Evolutionary conservation across 2,888 invertebrate genomes (phyloP).

Genomic region (Pseudococcus jackbeardsleyi): DNA sequence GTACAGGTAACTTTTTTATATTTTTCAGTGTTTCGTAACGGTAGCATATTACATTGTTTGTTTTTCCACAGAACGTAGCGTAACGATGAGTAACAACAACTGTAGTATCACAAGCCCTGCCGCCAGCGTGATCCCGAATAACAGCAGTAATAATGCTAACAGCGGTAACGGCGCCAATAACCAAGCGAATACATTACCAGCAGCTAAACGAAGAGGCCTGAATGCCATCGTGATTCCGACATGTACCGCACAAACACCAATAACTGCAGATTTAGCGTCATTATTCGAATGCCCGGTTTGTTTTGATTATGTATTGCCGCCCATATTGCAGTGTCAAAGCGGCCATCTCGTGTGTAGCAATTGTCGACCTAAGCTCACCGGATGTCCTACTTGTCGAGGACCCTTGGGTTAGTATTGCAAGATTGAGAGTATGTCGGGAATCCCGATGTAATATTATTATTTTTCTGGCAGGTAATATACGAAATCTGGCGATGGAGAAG

Average conservation of each 20-base stretch:
- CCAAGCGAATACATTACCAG: slow-evolving; percentile 57
- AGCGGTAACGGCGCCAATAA: slow-evolving; percentile 54
- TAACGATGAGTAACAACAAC: slow-evolving; percentile 24
- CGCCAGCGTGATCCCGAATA: slow-evolving; percentile 23
- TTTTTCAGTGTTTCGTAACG: background rate
- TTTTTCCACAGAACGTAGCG: too few relatives aligned
- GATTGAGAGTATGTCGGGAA: background rate
- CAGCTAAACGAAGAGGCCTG: slow-evolving; percentile 59
- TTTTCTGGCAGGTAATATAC: slow-evolving; percentile 82
- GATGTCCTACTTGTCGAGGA: slow-evolving; percentile 98
- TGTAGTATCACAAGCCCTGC: slow-evolving; percentile 28
- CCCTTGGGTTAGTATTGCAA: slow-evolving; percentile 78
- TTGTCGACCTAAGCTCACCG: slow-evolving; percentile 95
- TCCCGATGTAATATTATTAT: too few relatives aligned
- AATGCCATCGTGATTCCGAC: slow-evolving; percentile 53
- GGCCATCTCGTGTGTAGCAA: slow-evolving; percentile 98
- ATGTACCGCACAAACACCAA: slow-evolving; percentile 66
- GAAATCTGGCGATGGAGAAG: slow-evolving; percentile 99
- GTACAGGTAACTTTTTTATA: background rate
- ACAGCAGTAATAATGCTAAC: slow-evolving; percentile 7
- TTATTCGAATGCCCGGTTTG: slow-evolving; percentile 97
- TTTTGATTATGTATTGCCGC: slow-evolving; percentile 99
- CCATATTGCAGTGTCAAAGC: slow-evolving; percentile 98
- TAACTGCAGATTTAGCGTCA: slow-evolving; percentile 86
- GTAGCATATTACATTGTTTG: too few relatives aligned